These are phyloP conservation scores for Vanessa tameamea DNA, from an alignment of 1,140 invertebrate genomes.

Conservation along the genomic window DNA sequence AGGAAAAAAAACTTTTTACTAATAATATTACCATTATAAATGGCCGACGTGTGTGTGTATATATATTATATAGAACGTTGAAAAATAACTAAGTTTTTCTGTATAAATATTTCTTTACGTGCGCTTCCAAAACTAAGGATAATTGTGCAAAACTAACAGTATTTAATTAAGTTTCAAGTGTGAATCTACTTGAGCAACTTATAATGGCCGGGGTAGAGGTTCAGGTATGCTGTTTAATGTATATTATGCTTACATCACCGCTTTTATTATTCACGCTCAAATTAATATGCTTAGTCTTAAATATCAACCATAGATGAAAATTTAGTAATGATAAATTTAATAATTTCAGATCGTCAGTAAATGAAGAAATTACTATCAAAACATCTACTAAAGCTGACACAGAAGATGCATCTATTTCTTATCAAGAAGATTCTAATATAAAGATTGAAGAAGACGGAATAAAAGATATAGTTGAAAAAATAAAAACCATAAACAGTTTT, in stretches of 20 bases:
- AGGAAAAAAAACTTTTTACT: no score
- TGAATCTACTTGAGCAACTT: conserved; percentile 42
- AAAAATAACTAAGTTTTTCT: not conserved
- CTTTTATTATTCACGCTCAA: conserved; percentile 43
- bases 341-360: conserved; percentile 50
- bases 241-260: conserved; percentile 41
- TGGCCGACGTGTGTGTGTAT: not conserved
- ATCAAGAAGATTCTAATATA: conserved; percentile 42
- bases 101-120: conserved; percentile 4
- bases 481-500: conserved; percentile 63
- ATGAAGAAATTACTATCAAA: conserved; percentile 13
- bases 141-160: conserved; percentile 55
- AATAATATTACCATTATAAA: not conserved
- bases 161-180: conserved; percentile 34
- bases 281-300: conserved; percentile 46
- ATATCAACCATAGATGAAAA: conserved; percentile 15
- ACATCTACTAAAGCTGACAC: conserved; percentile 25
- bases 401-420: conserved; percentile 52
- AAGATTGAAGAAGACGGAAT: conserved; percentile 36
- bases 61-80: not conserved
- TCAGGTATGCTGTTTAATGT: conserved; percentile 61
- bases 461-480: conserved; percentile 67
- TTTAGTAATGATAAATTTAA: conserved; percentile 14
- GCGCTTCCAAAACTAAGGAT: conserved; percentile 16
- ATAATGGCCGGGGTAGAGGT: conserved; percentile 44